Evolutionary conservation across 2,113 vertebrate genomes (phyloP).

Genomic region (Calypte anna): DNA sequence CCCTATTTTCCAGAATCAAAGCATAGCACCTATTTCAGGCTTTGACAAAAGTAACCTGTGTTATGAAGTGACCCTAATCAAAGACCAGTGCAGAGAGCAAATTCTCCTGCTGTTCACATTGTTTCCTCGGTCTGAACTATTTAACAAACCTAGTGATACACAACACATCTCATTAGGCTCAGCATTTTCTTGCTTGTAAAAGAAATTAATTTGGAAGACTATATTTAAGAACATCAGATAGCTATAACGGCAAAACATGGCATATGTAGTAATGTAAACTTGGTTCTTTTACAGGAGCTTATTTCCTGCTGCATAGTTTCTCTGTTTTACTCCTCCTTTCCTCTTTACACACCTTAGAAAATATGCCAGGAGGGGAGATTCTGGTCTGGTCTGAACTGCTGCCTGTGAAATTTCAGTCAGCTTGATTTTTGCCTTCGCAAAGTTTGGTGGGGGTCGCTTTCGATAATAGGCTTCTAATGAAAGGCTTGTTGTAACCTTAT

Average conservation of each 20-base stretch:
- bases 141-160: constrained; percentile 22
- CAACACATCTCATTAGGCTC: constrained; percentile 16
- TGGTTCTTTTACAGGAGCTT: background rate
- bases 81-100: constrained; percentile 9
- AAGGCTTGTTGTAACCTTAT: constrained; percentile 61
- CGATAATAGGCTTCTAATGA: constrained; percentile 49
- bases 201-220: background rate
- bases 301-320: background rate
- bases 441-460: background rate
- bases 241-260: background rate
- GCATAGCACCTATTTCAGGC: background rate
- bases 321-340: background rate
- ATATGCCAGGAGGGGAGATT: background rate
- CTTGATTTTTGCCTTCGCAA: constrained; percentile 34
- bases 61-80: constrained; percentile 14
- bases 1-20: background rate
- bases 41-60: constrained; percentile 6
- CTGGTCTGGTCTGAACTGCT: constrained; percentile 16
- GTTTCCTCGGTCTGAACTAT: constrained; percentile 7
- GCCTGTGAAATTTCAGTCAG: constrained; percentile 45
- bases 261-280: background rate
- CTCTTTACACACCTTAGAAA: constrained; percentile 25
- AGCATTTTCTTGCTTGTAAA: background rate
- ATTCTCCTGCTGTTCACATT: background rate
- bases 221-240: background rate